Conservation (phyloP, 2,888 invertebrate species). For the Nowickia ferox region DNA sequence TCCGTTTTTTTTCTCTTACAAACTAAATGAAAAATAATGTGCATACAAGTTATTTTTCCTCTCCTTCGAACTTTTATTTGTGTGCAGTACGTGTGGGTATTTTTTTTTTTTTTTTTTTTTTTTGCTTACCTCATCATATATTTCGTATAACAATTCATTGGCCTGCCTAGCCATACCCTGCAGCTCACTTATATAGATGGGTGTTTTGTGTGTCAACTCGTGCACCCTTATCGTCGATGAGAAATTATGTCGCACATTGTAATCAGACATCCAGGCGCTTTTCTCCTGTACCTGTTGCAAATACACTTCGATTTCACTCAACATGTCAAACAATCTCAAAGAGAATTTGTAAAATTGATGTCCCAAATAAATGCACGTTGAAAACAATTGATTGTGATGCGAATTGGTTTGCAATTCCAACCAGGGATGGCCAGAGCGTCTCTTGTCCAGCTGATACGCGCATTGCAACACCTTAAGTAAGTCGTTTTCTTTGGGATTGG, state of each 20-base stretch:
- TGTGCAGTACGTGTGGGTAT: background rate
- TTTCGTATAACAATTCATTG: conserved; percentile 85
- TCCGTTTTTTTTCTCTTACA: no score
- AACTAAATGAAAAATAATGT: no score
- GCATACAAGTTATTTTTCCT: no score
- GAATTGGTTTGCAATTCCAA: conserved; percentile 86
- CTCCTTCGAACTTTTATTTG: no score
- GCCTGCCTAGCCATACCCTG: conserved; percentile 84
- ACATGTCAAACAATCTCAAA: conserved; percentile 82
- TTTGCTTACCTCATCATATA: conserved; percentile 84
- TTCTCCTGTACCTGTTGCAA: conserved; percentile 79
- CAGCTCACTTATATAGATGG: conserved; percentile 85
- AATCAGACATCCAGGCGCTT: conserved; percentile 88
- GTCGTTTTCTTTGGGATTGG: conserved; percentile 83
- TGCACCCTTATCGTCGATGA: conserved; percentile 87
- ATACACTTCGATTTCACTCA: conserved; percentile 81
- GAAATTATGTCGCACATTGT: conserved; percentile 88
- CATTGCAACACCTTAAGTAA: conserved; percentile 85
- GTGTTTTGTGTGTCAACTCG: conserved; percentile 85
- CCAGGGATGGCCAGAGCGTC: conserved; percentile 83
- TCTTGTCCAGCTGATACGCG: conserved; percentile 83
- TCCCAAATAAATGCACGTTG: conserved; percentile 87
- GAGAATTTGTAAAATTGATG: conserved; percentile 84
- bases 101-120: background rate
- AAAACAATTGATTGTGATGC: conserved; percentile 86